These are phyloP conservation scores for Cheilosia pagana DNA, from an alignment of 2,888 invertebrate genomes.

Conservation along the genomic window DNA sequence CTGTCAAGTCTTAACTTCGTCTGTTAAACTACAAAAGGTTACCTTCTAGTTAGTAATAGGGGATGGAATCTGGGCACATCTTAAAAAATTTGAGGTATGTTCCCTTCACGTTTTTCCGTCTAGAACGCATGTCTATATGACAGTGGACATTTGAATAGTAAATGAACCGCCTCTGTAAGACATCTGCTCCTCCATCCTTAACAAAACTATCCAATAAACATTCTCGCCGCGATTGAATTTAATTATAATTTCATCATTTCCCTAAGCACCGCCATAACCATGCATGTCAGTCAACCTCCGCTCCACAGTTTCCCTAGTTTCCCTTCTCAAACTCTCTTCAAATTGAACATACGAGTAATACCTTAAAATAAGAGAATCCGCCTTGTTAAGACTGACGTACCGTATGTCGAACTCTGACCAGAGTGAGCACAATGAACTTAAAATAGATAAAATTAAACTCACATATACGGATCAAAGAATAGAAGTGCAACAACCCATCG, in stretches of 20 bases:
- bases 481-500: slow-evolving; percentile 63
- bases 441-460: slow-evolving; percentile 67
- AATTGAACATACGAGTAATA: background rate
- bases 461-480: slow-evolving; percentile 38
- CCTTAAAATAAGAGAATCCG: slow-evolving; percentile 12
- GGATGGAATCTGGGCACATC: too few species aligned
- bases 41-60: too few species aligned
- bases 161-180: background rate
- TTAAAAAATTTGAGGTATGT: too few species aligned
- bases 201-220: background rate
- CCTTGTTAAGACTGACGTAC: slow-evolving; percentile 54
- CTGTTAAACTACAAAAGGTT: too few species aligned
- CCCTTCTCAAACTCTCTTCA: background rate
- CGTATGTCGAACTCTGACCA: slow-evolving; percentile 67
- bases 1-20: too few species aligned
- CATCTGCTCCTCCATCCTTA: background rate
- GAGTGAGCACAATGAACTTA: slow-evolving; percentile 66
- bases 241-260: slow-evolving; percentile 46
- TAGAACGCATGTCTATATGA: too few species aligned
- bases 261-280: slow-evolving; percentile 20
- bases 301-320: background rate
- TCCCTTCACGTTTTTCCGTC: too few species aligned
- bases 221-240: slow-evolving; percentile 11
- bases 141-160: too few species aligned
- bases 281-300: slow-evolving; percentile 16